Conservation (phyloP, 1,140 invertebrate species). For the Drosophila willistoni region DNA sequence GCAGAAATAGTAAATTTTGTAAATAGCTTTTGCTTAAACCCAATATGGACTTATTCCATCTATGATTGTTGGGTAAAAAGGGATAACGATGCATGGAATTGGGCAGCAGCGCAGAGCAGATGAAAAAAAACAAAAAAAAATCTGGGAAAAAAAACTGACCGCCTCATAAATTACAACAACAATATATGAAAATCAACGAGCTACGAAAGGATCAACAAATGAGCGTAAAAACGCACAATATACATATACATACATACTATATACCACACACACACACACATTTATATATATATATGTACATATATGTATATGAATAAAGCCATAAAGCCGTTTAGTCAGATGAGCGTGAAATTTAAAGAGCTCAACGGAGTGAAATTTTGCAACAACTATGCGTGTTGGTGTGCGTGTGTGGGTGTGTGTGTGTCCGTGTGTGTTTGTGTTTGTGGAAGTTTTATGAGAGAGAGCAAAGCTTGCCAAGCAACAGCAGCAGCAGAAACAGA, state of each 20-base stretch:
- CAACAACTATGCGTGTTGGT: slow-evolving; percentile 29
- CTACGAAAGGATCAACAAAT: slow-evolving; percentile 60
- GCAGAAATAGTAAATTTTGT: background rate
- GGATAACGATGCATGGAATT: slow-evolving; percentile 13
- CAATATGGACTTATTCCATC: background rate
- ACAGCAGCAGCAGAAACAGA: background rate
- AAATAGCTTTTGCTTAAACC: background rate
- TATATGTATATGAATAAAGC: slow-evolving; percentile 56
- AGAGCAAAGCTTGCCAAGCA: slow-evolving; percentile 43
- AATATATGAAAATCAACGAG: slow-evolving; percentile 55
- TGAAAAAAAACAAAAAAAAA: slow-evolving; percentile 58
- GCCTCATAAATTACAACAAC: slow-evolving; percentile 72
- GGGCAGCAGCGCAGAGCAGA: background rate
- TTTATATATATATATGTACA: background rate
- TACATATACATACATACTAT: background rate
- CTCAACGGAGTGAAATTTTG: slow-evolving; percentile 44
- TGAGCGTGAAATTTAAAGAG: slow-evolving; percentile 68
- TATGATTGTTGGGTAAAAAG: slow-evolving; percentile 9
- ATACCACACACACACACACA: no score
- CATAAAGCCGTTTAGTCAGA: slow-evolving; percentile 78
- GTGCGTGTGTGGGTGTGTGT: slow-evolving; percentile 16
- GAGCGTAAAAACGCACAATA: slow-evolving; percentile 46
- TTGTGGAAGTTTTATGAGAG: slow-evolving; percentile 63
- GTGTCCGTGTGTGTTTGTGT: slow-evolving; percentile 36
- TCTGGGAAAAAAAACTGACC: slow-evolving; percentile 64